Conservation (phyloP, 2,888 invertebrate genomes). For the Girardia tigrina region DNA sequence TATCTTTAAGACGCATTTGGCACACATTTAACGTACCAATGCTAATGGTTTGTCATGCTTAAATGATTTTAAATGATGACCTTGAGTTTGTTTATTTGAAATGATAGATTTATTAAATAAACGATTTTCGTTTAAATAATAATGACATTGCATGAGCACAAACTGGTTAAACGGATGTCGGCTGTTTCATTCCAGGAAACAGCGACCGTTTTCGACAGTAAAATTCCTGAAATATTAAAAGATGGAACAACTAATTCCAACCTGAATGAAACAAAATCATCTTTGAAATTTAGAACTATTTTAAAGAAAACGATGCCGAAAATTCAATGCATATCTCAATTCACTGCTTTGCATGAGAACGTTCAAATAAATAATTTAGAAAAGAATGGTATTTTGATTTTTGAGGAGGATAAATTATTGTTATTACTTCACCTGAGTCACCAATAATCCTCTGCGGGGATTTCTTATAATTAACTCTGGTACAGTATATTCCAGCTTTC, state of each 20-base stretch:
- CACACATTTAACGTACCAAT: too few relatives aligned
- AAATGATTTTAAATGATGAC: not conserved
- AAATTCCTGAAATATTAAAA: not conserved
- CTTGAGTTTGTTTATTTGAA: not conserved
- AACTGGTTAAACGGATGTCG: not conserved
- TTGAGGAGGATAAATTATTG: too few relatives aligned
- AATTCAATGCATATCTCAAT: conserved; percentile 3
- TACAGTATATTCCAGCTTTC: too few relatives aligned
- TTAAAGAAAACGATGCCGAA: conserved; percentile 5
- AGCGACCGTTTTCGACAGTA: not conserved
- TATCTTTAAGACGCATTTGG: too few relatives aligned
- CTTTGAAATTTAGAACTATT: conserved; percentile 2
- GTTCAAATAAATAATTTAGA: not conserved
- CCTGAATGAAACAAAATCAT: not conserved
- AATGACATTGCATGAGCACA: not conserved
- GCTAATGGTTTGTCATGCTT: not conserved
- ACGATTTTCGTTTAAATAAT: not conserved
- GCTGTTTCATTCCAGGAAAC: not conserved
- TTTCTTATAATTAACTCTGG: too few relatives aligned
- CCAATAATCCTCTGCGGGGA: too few relatives aligned
- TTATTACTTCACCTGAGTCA: too few relatives aligned
- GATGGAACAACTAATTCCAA: too few relatives aligned
- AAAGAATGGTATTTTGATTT: not conserved
- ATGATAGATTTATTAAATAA: not conserved
- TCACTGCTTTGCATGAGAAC: not conserved